Evolutionary conservation across 2,797 vertebrate genomes (phyloP), one percentile per base, ranked within the genome.

Genomic region (Gastrophryne carolinensis): DNA sequence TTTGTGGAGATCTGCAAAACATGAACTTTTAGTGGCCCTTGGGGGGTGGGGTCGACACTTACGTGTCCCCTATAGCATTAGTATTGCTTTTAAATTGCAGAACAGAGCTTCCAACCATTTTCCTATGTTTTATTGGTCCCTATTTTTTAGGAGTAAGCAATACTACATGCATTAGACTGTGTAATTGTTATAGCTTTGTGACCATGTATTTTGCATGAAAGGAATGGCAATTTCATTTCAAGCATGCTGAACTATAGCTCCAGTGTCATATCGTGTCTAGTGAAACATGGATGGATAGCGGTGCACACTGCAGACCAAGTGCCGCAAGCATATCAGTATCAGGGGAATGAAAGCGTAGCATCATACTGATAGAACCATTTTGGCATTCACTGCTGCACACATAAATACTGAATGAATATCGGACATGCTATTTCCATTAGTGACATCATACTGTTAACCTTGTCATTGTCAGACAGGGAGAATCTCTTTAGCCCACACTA

Each of bases 371-470:
- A 90, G 87, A 87, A 87, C 88, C 86, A 89, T 86, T 29, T 71
- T 94, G 91, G 93, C 89, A 87, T 90, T 71, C 84, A 88, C 93
- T 91, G 90, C 86, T 91, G 93, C 92, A 91, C 64, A 61, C 53
- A 76, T 89, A 87, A 92, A 95, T 93, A 92, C 90, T 93, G 89
- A 93, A 91, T 90, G 90, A 91, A 89, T 83, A 87, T 86, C 88
- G 85, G 91, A 89, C 84, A 89, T 87, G 84, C 89, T 89, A 90
- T 89, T 90, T 92, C 89, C 90, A 91, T 91, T 91, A 92, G 87
- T 89, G 86, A 86, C 88, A 69, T 49, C 34, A 69, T 35, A 21
- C 5, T 35, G 50, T 56, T 69, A 68, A 69, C 50, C 66, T 56
- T 15, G 11, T 50, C 30, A 58, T 9, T 30, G 39, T 17, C 41